Base-by-base conservation (phyloP, 2,113 vertebrate genomes). In the Tympanuchus pallidicinctus region DNA sequence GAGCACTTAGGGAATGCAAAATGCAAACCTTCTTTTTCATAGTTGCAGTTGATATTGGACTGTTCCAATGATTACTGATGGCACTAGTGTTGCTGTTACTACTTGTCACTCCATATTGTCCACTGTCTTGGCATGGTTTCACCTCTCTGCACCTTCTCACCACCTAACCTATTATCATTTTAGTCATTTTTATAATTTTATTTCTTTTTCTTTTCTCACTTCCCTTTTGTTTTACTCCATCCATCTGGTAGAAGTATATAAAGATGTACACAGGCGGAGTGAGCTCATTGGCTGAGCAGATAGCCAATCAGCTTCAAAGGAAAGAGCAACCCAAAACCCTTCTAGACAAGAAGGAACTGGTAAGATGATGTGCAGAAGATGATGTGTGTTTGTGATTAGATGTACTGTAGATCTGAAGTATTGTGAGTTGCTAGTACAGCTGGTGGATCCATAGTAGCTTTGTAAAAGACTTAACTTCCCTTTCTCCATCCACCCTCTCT, bases 221-320 rank as follows among this genome's bases (percentile, higher is more conserved):
- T 47, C 84, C 91, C 94, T 89, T 38, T 96, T 95, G 82, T 96
- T 97, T 94, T 83, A 59, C 97, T 93, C 94, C 84, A 92, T 95
- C 95, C 82, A 94, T 92, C 97, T 95, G 87, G 84, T 98, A 99
- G 99, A 98, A 98, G 97, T 99, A 98, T 97, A 98, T 99, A 97
- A 99, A 98, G 98, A 99, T 99, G 99, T 99, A 99, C 98, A 99
- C 99, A 76, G 99, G 99, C 90, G 99, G 98, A 93, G 99, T 99
- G 98, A 98, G 98, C 98, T 99, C 98, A 94, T 97, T 99, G 99
- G 98, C 99, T 98, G 98, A 99, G 96, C 99, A 99, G 98, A 98
- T 99, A 99, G 98, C 98, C 98, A 98, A 90, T 99, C 99, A 99
- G 98, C 98, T 99, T 98, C 98, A 99, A 96, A 98, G 98, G 97